Evolutionary conservation across 92 coral and sea anemone genomes (phyloP).

Genomic region (Virgularia gustaviana): DNA sequence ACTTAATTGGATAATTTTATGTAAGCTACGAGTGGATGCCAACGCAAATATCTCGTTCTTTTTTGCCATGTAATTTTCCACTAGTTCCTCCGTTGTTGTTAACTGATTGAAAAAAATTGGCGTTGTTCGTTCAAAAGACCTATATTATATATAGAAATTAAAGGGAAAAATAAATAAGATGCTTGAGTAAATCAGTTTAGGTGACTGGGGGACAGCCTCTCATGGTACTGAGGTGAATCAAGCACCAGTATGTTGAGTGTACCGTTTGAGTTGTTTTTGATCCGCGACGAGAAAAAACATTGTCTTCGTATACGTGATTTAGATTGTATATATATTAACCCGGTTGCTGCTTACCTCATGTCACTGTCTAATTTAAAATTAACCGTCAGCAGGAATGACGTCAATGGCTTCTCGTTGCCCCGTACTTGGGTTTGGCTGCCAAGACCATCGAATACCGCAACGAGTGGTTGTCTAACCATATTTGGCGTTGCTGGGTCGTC

Average conservation of each 20-base stretch:
- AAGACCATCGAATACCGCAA: background rate
- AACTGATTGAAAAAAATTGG: background rate
- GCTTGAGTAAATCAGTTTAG: too few relatives aligned
- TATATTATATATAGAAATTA: background rate
- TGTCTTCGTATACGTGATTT: too few relatives aligned
- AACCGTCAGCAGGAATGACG: too few relatives aligned
- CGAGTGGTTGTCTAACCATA: too few relatives aligned
- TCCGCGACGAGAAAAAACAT: too few relatives aligned
- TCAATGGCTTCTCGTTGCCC: conserved; percentile 3
- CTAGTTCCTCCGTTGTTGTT: background rate
- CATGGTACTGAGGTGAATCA: too few relatives aligned
- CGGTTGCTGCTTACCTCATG: background rate
- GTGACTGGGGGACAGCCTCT: too few relatives aligned
- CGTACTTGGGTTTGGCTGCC: background rate
- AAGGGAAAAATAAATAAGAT: too few relatives aligned
- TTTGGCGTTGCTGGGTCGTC: too few relatives aligned
- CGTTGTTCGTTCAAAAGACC: conserved; percentile 8
- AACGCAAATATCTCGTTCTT: background rate
- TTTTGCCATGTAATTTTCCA: background rate
- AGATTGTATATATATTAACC: too few relatives aligned
- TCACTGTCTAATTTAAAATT: background rate
- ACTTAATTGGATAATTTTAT: background rate
- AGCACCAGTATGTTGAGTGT: too few relatives aligned
- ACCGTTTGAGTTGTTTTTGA: too few relatives aligned
- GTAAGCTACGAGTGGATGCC: background rate